These are phyloP conservation scores for Cheilosia soror DNA, from an alignment of 2,888 invertebrate genomes.

Conservation along the genomic window DNA sequence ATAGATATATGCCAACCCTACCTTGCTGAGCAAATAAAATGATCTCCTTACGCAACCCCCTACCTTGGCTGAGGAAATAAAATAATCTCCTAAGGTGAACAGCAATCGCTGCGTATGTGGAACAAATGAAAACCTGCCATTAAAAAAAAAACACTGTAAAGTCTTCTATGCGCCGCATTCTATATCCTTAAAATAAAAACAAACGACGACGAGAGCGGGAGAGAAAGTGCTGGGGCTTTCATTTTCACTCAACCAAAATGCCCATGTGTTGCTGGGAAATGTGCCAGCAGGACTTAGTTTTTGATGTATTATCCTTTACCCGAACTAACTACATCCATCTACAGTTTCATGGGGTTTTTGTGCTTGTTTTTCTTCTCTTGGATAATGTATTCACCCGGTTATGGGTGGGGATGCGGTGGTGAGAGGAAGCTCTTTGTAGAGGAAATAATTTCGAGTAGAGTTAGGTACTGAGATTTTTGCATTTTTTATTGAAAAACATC, in stretches of 20 bases:
- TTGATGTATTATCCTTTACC: constrained; percentile 59
- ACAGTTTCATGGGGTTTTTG: constrained; percentile 1
- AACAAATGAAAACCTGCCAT: constrained; percentile 60
- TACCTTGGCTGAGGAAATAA: constrained; percentile 21
- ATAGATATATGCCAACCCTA: not conserved
- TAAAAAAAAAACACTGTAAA: constrained; percentile 52
- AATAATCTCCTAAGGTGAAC: constrained; percentile 31
- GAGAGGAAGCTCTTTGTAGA: not conserved
- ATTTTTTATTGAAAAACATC: constrained; percentile 59
- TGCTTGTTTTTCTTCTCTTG: constrained; percentile 17
- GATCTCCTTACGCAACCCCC: no score
- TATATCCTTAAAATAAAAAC: not conserved
- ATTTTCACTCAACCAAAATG: constrained; percentile 50
- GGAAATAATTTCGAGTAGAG: constrained; percentile 21
- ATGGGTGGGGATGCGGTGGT: not conserved
- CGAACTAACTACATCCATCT: constrained; percentile 28
- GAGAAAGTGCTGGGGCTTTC: constrained; percentile 48
- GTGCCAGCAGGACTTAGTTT: constrained; percentile 60
- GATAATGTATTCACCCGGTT: constrained; percentile 17
- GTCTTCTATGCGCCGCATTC: no score
- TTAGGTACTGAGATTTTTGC: not conserved
- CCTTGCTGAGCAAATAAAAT: not conserved
- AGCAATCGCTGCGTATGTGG: not conserved
- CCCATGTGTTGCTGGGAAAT: constrained; percentile 62
- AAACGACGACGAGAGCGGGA: not conserved